These are phyloP conservation scores for Apistogramma diplotaenia DNA, from an alignment of 2,113 vertebrate species.

Conservation along the genomic window DNA sequence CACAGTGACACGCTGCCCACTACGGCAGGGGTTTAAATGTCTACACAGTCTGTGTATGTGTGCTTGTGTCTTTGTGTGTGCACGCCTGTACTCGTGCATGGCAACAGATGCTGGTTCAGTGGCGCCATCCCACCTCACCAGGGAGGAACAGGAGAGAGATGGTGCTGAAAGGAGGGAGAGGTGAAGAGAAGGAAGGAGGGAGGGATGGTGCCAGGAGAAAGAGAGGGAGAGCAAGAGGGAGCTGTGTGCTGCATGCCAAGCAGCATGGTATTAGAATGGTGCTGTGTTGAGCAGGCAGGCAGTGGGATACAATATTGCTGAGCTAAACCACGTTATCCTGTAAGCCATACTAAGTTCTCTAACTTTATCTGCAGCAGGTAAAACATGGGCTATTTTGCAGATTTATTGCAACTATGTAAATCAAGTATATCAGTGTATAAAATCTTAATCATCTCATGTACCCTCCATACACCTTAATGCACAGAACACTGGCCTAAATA, in stretches of 20 bases:
- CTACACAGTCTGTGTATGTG: not conserved
- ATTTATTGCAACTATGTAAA: not conserved
- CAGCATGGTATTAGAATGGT: constrained; percentile 51
- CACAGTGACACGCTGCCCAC: constrained; percentile 39
- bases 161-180: constrained; percentile 36
- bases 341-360: not conserved
- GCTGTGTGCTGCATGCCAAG: constrained; percentile 60
- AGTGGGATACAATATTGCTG: constrained; percentile 22
- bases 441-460: not conserved
- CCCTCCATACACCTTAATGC: not conserved
- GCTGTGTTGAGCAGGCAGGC: constrained; percentile 54
- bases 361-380: constrained; percentile 3
- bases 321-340: constrained; percentile 22
- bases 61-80: not conserved
- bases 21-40: constrained; percentile 51
- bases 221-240: constrained; percentile 18
- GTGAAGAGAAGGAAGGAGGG: constrained; percentile 26
- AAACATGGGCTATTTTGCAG: not conserved
- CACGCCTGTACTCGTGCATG: not conserved
- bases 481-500: not conserved
- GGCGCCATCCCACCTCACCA: constrained; percentile 62
- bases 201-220: constrained; percentile 34
- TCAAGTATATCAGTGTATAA: not conserved
- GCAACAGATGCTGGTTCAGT: constrained; percentile 63
- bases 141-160: constrained; percentile 46